These are phyloP conservation scores for Eugnorisma glareosa DNA, from an alignment of 2,888 invertebrate species.

Conservation along the genomic window DNA sequence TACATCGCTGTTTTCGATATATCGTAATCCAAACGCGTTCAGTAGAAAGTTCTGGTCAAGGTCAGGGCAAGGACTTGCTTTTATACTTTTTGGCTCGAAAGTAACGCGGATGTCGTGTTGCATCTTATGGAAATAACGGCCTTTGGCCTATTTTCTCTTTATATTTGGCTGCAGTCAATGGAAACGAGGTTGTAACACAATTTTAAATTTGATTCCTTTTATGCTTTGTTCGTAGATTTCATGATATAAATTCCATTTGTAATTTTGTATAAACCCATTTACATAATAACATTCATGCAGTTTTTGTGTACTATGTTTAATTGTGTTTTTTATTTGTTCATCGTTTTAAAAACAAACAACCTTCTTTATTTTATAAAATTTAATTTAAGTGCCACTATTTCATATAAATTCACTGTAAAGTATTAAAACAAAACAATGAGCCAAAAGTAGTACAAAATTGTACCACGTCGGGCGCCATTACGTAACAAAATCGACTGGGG, in stretches of 20 bases:
- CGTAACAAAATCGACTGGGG: slow-evolving; percentile 59
- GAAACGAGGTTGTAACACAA: slow-evolving; percentile 7
- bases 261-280: neutral
- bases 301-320: neutral
- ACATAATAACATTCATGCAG: neutral
- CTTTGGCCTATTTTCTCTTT: slow-evolving; percentile 48
- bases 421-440: slow-evolving; percentile 5
- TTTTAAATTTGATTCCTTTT: slow-evolving; percentile 9
- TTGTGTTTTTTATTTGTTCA: neutral
- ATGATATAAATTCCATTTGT: slow-evolving; percentile 3
- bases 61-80: slow-evolving; percentile 64
- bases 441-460: slow-evolving; percentile 32
- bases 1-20: slow-evolving; percentile 21
- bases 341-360: neutral
- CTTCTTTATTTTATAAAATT: neutral
- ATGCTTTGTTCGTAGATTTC: neutral
- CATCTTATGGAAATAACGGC: slow-evolving; percentile 39
- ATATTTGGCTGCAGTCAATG: slow-evolving; percentile 39
- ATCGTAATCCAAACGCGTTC: slow-evolving; percentile 47
- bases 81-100: slow-evolving; percentile 54
- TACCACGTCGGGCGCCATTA: slow-evolving; percentile 68
- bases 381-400: neutral
- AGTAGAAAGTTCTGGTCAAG: slow-evolving; percentile 64
- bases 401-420: slow-evolving; percentile 2
- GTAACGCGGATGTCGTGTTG: slow-evolving; percentile 39